phyloP scores from a whole-genome alignment of 37 sponge, comb jelly and placozoan genomes.

The Lycopodina hypogea region DNA sequence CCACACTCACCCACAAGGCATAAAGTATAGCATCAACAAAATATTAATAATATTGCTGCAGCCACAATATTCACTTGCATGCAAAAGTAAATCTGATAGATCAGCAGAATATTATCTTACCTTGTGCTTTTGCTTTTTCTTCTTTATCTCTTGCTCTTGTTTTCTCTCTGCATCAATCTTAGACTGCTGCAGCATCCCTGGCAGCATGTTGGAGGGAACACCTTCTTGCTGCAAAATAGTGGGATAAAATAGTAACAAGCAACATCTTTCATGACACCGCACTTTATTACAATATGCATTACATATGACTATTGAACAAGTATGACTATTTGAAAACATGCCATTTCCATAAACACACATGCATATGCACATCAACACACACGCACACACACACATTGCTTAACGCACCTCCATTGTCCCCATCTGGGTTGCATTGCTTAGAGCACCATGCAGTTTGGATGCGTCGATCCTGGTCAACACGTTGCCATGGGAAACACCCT shows the following conservation, averaged over 20 bases:
- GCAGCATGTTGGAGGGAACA: constrained; percentile 32
- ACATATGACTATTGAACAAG: too few relatives aligned
- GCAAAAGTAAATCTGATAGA: too few relatives aligned
- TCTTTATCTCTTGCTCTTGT: neutral
- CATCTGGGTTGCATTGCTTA: constrained; percentile 36
- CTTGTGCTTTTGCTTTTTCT: constrained; percentile 1
- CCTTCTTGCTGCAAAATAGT: constrained; percentile 31
- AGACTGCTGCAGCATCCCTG: neutral
- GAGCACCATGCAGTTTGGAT: constrained; percentile 40
- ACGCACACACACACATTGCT: neutral
- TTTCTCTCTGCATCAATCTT: neutral
- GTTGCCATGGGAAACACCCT: neutral
- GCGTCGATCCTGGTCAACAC: constrained; percentile 44
- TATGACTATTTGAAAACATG: too few relatives aligned
- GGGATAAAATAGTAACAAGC: neutral
- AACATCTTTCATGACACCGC: too few relatives aligned
- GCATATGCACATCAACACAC: neutral
- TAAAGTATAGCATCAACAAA: too few relatives aligned
- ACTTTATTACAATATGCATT: too few relatives aligned
- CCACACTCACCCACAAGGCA: too few relatives aligned
- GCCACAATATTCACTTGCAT: too few relatives aligned
- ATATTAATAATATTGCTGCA: too few relatives aligned
- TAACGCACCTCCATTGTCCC: constrained; percentile 23
- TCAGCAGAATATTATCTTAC: too few relatives aligned
- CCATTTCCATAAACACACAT: too few relatives aligned